phyloP scores from a whole-genome alignment of 1,140 invertebrate species.

The Cyphomyrmex costatus region DNA sequence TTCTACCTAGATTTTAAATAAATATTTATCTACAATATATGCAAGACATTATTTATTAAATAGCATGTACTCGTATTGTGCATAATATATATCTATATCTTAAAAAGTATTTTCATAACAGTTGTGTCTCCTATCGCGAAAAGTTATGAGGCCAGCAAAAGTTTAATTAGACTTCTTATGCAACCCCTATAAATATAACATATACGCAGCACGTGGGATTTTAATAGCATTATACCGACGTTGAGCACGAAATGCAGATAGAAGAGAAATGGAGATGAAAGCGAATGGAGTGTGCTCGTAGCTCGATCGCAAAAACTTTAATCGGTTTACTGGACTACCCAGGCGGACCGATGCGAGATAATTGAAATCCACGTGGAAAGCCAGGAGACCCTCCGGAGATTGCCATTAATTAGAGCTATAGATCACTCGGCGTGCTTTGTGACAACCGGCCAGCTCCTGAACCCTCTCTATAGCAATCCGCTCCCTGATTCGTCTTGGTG shows the following conservation, averaged over 20 bases:
- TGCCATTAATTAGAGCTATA: conserved; percentile 83
- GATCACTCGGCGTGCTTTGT: conserved; percentile 78
- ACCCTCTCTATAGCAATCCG: conserved; percentile 65
- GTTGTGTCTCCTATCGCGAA: neutral
- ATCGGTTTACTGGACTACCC: conserved; percentile 73
- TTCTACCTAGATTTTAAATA: neutral
- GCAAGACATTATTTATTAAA: neutral
- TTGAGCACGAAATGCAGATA: conserved; percentile 1
- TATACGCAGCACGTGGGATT: conserved; percentile 39
- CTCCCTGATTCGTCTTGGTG: conserved; percentile 69
- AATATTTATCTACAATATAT: neutral
- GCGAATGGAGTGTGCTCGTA: conserved; percentile 54
- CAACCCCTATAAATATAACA: conserved; percentile 41
- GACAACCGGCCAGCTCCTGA: conserved; percentile 78
- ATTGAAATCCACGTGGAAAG: conserved; percentile 82
- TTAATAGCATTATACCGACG: conserved; percentile 49
- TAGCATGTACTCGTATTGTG: neutral
- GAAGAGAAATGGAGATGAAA: conserved; percentile 59
- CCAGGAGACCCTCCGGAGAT: conserved; percentile 76
- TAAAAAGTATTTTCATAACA: neutral
- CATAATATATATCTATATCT: neutral
- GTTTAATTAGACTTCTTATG: conserved; percentile 50
- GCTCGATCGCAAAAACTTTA: conserved; percentile 76
- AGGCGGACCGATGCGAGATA: conserved; percentile 76
- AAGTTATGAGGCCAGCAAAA: neutral